These are phyloP conservation scores for Coregonus sp. DNA, from an alignment of 2,797 vertebrate genomes.

Conservation along the genomic window DNA sequence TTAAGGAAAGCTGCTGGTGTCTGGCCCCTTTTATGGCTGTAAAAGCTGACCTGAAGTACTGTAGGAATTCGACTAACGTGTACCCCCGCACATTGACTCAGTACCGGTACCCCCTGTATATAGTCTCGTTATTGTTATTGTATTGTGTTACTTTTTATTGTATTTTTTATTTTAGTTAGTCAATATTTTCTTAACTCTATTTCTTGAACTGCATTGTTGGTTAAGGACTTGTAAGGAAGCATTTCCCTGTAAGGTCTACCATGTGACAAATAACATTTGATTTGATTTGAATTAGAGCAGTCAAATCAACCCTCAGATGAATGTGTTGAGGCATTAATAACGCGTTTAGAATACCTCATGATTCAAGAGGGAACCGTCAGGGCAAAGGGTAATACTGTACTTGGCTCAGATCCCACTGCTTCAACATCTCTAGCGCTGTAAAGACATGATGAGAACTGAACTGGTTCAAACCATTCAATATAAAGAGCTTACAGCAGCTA, in stretches of 20 bases:
- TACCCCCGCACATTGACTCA: too few relatives aligned
- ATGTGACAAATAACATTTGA: too few relatives aligned
- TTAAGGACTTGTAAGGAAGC: too few relatives aligned
- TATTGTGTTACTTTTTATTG: too few relatives aligned
- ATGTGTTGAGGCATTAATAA: neutral
- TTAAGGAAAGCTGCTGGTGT: neutral
- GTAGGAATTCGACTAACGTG: neutral
- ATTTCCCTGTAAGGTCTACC: too few relatives aligned
- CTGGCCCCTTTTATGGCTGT: neutral
- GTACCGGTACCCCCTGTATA: too few relatives aligned
- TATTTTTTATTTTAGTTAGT: too few relatives aligned
- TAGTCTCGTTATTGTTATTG: too few relatives aligned
- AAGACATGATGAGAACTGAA: neutral
- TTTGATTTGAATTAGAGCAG: neutral
- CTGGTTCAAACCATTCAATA: neutral
- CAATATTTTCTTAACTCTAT: too few relatives aligned
- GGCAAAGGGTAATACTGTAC: neutral
- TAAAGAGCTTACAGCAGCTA: too few relatives aligned
- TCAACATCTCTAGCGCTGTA: neutral
- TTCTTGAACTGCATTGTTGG: too few relatives aligned
- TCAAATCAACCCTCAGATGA: neutral
- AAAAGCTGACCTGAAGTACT: neutral
- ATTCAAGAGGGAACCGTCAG: neutral
- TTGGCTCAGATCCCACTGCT: neutral
- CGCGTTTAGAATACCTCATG: constrained; percentile 4